Percentiles rank a stretch among this genome's conserved stretches.
phyloP scores from a whole-genome alignment of 2,888 invertebrate genomes.

The Caenorhabditis sp. region DNA sequence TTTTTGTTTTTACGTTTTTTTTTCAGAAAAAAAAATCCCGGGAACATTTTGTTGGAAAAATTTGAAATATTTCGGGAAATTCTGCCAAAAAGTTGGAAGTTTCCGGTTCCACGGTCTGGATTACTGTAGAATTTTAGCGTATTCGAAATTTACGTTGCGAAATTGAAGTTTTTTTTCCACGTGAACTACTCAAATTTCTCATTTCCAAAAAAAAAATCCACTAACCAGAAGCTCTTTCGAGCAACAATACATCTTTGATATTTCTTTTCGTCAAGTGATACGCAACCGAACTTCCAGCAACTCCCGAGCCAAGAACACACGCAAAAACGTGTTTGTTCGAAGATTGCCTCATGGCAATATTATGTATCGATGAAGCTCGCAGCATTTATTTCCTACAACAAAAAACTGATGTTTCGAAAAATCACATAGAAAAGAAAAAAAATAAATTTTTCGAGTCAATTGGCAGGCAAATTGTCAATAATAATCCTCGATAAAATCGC shows the following conservation, averaged over 20 bases:
- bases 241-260: slow-evolving; percentile 62
- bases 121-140: no score
- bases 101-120: no score
- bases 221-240: slow-evolving; percentile 53
- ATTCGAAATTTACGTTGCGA: no score
- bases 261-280: slow-evolving; percentile 73
- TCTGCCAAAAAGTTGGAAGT: no score
- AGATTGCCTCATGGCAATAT: slow-evolving; percentile 11
- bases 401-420: background rate
- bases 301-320: slow-evolving; percentile 72
- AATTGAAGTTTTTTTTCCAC: background rate
- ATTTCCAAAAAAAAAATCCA: background rate
- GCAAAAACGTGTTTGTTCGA: slow-evolving; percentile 53
- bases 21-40: no score
- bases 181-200: no score
- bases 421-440: background rate
- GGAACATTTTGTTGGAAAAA: no score
- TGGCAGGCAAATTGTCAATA: background rate
- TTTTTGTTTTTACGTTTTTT: no score
- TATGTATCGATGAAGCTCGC: slow-evolving; percentile 27
- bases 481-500: no score
- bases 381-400: slow-evolving; percentile 20
- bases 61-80: no score
- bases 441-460: background rate
- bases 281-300: slow-evolving; percentile 72